phyloP scores from a whole-genome alignment of 37 sponge, comb jelly and placozoan species.

The Petrosia ficiformis region DNA sequence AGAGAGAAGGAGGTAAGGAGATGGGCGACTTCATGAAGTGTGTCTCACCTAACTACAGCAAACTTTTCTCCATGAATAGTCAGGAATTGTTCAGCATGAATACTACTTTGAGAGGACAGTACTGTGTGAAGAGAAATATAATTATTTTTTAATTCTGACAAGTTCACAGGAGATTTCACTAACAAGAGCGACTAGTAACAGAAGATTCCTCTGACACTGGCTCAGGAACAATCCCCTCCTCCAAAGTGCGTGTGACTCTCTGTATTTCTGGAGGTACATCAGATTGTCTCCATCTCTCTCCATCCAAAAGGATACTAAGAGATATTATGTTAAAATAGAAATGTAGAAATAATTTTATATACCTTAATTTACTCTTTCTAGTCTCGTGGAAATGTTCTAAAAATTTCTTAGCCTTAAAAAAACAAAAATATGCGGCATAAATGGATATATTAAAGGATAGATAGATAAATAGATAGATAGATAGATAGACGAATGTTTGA shows the following conservation, averaged over 20 bases:
- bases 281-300: conserved; percentile 79
- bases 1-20: background rate
- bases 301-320: conserved; percentile 67
- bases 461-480: too few species aligned
- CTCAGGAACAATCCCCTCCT: conserved; percentile 33
- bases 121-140: background rate
- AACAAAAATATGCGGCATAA: background rate
- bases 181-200: too few species aligned
- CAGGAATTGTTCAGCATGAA: conserved; percentile 19
- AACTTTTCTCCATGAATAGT: conserved; percentile 59
- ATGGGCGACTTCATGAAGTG: background rate
- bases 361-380: conserved; percentile 68
- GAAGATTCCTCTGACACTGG: too few species aligned
- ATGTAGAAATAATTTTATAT: background rate
- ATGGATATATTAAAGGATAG: too few species aligned
- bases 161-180: too few species aligned
- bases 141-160: too few species aligned
- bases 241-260: conserved; percentile 51
- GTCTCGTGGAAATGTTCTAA: conserved; percentile 86
- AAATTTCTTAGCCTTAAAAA: conserved; percentile 77
- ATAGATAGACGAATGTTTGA: too few species aligned
- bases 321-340: background rate
- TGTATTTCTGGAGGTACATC: conserved; percentile 89
- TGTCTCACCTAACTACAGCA: conserved; percentile 75
- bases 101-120: background rate